Base-by-base conservation (phyloP, 2,797 vertebrate genomes). In the Acridotheres tristis region DNA sequence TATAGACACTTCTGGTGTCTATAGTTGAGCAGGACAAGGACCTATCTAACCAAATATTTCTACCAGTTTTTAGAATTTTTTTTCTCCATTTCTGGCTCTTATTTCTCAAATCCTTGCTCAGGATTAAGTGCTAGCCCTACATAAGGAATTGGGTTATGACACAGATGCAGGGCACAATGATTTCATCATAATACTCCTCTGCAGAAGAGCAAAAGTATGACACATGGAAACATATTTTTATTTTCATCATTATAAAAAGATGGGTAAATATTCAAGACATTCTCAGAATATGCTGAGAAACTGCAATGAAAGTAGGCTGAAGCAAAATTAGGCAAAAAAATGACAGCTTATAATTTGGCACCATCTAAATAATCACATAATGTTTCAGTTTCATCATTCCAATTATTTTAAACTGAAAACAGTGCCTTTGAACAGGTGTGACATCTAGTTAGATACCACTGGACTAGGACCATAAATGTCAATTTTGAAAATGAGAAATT, bases 391-490 rank as follows among this genome's bases (percentile, higher is more conserved):
- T 94, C 54, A 81, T 88, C 23, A 16, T 61, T 83, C 54, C 20
- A 58, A 62, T 72, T 92, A 71, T 54, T 88, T 92, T 89, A 77
- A 88, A 69, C 4, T 78, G n/a, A 68, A 92, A 74, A 30, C 48
- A 40, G 25, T 16, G 32, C 19, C 65, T 87, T 71, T 89, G 50
- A 90, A 68, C 61, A 83, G 65, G 30, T 87, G 67, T 74, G 57
- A 54, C 62, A 54, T 69, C 74, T 92, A 29, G 43, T 75, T 84
- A 74, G 25, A n/a, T 83, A 87, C n/a, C 14, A 45, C 19, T 30
- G 15, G 25, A 75, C 30, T 66, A 51, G 8, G 29, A 45, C 26
- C 29, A 20, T 59, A 92, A 78, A 77, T 75, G 19, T 23, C 65
- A 77, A 40, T 92, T 90, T 80, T n/a, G 21, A 86, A 88, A 88